These are phyloP conservation scores for Pituophis catenifer DNA, from an alignment of 2,113 vertebrate genomes.

Conservation along the genomic window DNA sequence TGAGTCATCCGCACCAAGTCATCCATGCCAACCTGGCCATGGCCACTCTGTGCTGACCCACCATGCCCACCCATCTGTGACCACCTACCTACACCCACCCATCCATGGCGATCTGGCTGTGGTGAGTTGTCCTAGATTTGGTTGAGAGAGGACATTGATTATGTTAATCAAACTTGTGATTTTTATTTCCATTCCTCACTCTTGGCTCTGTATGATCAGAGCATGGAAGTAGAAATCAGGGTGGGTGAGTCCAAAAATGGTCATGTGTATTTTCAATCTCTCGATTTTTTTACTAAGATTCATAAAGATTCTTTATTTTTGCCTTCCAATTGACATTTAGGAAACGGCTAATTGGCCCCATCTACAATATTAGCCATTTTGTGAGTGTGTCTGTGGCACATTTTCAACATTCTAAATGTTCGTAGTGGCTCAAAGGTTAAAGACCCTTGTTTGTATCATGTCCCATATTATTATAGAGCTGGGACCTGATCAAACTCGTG, in stretches of 20 bases:
- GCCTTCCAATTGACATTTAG: neutral
- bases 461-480: neutral
- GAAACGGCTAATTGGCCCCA: neutral
- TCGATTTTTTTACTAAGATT: neutral
- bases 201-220: neutral
- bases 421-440: neutral
- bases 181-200: neutral
- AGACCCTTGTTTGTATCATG: neutral
- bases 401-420: neutral
- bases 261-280: neutral
- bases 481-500: neutral
- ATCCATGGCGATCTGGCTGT: too few species aligned
- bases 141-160: neutral
- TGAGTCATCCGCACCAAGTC: too few species aligned
- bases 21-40: neutral
- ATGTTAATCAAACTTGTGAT: neutral
- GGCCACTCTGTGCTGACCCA: too few species aligned
- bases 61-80: too few species aligned
- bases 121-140: neutral
- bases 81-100: too few species aligned
- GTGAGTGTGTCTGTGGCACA: neutral
- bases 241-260: neutral
- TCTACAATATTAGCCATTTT: neutral
- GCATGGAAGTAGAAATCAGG: neutral
- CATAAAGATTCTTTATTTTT: neutral